These are phyloP conservation scores for Eristalis pertinax DNA, from an alignment of 2,888 invertebrate species.

Conservation along the genomic window DNA sequence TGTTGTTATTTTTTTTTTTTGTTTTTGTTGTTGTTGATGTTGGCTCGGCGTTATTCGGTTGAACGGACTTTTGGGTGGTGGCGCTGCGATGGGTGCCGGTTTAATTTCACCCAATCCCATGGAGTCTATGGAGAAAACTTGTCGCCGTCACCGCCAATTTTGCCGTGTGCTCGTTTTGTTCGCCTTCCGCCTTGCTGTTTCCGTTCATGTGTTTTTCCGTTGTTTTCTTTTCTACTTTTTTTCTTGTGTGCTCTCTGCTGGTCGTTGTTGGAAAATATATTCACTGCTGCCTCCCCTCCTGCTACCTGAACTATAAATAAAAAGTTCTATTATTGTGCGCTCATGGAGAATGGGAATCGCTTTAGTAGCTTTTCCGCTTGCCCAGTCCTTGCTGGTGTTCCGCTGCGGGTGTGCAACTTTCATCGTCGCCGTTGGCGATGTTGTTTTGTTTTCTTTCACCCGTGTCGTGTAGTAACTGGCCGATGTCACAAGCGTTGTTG, in stretches of 20 bases:
- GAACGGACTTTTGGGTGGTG: conserved; percentile 13
- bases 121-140: conserved; percentile 30
- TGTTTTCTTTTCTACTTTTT: background rate
- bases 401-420: background rate
- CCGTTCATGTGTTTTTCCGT: conserved; percentile 37
- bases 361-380: conserved; percentile 66
- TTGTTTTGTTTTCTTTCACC: background rate
- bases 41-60: conserved; percentile 40
- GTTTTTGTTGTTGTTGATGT: no score
- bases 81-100: background rate
- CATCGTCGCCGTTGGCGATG: background rate
- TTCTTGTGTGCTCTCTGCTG: conserved; percentile 1
- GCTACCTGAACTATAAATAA: conserved; percentile 70
- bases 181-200: conserved; percentile 38
- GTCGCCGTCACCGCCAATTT: conserved; percentile 44
- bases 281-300: conserved; percentile 1
- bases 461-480: conserved; percentile 44
- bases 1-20: no score
- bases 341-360: conserved; percentile 66
- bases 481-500: background rate
- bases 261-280: conserved; percentile 56
- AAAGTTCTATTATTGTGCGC: conserved; percentile 70
- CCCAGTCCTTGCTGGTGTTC: conserved; percentile 10
- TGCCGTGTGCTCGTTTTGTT: conserved; percentile 17
- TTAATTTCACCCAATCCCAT: conserved; percentile 3